Percentiles rank a stretch among this genome's conserved stretches.
phyloP scores from a whole-genome alignment of 2,113 vertebrate genomes.

The Montifringilla adamsi region DNA sequence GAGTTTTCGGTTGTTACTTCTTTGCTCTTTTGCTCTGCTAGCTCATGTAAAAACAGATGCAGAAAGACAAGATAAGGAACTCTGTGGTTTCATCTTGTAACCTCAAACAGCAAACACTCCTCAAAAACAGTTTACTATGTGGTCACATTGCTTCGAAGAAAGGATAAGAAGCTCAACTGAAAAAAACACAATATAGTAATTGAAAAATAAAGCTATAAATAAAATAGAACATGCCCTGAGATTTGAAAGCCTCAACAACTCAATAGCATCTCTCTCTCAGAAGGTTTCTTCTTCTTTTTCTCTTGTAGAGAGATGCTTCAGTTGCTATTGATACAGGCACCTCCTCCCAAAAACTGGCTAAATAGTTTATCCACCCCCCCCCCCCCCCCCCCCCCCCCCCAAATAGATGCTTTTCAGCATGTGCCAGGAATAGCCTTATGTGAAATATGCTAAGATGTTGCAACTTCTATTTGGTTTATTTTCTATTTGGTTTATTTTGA shows the following conservation, averaged over 20 bases:
- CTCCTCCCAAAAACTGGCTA: background rate
- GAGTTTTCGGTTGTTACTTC: background rate
- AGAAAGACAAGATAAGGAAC: slow-evolving; percentile 47
- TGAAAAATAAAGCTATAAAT: slow-evolving; percentile 21
- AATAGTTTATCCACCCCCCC: background rate
- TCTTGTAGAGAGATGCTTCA: background rate
- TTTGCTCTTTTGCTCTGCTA: background rate
- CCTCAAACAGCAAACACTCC: slow-evolving; percentile 47
- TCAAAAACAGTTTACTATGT: slow-evolving; percentile 17
- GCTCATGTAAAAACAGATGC: background rate
- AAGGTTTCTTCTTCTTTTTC: background rate
- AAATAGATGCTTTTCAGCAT: background rate
- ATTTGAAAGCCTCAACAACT: background rate
- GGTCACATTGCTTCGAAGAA: background rate
- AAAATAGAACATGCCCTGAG: background rate
- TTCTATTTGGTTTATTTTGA: background rate
- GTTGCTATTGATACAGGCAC: background rate
- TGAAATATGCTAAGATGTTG: background rate
- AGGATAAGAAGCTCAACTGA: background rate
- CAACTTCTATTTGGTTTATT: background rate
- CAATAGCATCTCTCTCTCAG: background rate
- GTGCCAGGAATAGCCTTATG: background rate
- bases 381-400: too few species aligned
- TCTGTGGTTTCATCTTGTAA: slow-evolving; percentile 43
- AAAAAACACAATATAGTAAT: background rate